phyloP scores from a whole-genome alignment of 2,113 vertebrate genomes.

The Rhinopomastus cyanomelas region DNA sequence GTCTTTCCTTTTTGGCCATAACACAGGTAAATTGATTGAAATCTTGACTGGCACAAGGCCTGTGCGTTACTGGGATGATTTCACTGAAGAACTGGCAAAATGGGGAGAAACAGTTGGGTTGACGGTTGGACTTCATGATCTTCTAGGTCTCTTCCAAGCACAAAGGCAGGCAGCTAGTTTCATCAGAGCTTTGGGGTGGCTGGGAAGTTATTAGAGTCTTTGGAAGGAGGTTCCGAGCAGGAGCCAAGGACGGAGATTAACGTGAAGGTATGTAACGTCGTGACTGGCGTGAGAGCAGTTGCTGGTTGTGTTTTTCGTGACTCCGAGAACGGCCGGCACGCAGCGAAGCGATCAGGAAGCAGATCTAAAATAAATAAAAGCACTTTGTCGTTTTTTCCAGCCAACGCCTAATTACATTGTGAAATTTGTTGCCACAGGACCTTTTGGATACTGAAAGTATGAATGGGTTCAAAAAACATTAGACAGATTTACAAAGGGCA shows the following conservation, averaged over 20 bases:
- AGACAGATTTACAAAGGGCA: slow-evolving; percentile 40
- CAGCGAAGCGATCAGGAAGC: slow-evolving; percentile 46
- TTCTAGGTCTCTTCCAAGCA: neutral
- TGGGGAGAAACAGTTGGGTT: neutral
- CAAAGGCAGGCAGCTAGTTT: neutral
- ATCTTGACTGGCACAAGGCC: neutral
- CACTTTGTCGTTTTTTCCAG: slow-evolving; percentile 60
- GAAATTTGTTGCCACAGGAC: slow-evolving; percentile 69
- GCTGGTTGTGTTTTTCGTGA: neutral
- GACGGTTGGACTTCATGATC: no score
- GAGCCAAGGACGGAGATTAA: neutral
- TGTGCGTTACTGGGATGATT: neutral
- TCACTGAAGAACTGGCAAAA: neutral
- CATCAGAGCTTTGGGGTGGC: neutral
- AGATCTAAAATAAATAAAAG: slow-evolving; percentile 68
- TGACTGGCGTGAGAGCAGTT: neutral
- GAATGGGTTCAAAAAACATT: slow-evolving; percentile 55
- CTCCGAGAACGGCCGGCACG: slow-evolving; percentile 16
- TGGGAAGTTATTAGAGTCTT: neutral
- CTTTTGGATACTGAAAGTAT: slow-evolving; percentile 64
- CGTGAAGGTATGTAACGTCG: slow-evolving; percentile 38
- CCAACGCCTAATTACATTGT: slow-evolving; percentile 60
- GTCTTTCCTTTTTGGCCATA: neutral
- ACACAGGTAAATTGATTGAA: neutral
- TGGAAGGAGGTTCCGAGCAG: neutral